Evolutionary conservation across 2,113 vertebrate species (phyloP).

Genomic region (Formicarius rufipectus): DNA sequence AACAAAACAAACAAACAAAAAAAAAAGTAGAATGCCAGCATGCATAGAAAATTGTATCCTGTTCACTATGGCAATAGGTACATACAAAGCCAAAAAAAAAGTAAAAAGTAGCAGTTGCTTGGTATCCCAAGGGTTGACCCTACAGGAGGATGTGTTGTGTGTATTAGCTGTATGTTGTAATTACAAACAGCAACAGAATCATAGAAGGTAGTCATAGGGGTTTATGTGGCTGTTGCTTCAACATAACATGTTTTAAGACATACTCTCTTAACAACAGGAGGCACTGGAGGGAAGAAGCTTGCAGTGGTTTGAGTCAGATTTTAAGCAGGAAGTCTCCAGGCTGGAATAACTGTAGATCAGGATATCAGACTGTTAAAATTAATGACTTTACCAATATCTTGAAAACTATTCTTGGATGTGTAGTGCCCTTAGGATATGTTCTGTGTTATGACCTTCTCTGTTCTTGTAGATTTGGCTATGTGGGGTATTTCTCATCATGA

Average conservation of each 20-base stretch:
- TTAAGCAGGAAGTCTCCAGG: neutral
- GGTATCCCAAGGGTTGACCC: neutral
- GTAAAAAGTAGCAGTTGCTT: neutral
- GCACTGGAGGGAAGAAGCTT: neutral
- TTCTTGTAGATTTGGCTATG: neutral
- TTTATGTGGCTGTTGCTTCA: neutral
- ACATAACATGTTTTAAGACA: neutral
- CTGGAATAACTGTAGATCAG: neutral
- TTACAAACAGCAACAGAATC: neutral
- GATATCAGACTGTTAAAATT: neutral
- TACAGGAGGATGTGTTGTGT: accelerated
- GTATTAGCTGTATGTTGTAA: neutral
- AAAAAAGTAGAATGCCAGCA: neutral
- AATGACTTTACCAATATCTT: neutral
- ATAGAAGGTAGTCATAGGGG: neutral
- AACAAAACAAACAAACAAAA: neutral
- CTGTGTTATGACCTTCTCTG: neutral
- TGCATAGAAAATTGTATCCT: neutral
- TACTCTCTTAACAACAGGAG: neutral
- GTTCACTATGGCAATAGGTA: neutral
- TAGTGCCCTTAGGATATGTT: neutral
- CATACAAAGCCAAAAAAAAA: neutral
- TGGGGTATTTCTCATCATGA: neutral
- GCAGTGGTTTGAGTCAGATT: neutral
- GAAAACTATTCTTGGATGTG: neutral